A percentile compares a stretch with the other conserved stretches of the same genome.
phyloP scores from a whole-genome alignment of 2,797 vertebrate genomes.

The Naso thynnoides region DNA sequence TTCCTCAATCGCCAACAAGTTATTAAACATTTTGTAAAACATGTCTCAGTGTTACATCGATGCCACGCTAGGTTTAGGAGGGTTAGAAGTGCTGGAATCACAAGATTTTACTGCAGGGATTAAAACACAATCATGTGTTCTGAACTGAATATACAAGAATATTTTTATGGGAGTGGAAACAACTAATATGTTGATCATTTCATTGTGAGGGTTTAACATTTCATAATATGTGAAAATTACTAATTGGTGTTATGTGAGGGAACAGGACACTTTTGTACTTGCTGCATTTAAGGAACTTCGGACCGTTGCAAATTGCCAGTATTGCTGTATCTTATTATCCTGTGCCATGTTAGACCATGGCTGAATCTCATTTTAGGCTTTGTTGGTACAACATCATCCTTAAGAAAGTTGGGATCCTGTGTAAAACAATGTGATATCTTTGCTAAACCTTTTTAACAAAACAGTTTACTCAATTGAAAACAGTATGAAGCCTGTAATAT shows the following conservation, averaged over 20 bases:
- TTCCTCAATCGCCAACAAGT: too few species aligned
- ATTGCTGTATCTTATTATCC: conserved; percentile 1
- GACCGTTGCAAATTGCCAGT: background rate
- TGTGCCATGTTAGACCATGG: background rate
- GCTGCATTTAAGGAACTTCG: background rate
- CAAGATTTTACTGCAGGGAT: background rate
- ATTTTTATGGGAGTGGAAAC: conserved; percentile 8
- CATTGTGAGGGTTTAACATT: background rate
- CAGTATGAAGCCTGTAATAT: too few species aligned
- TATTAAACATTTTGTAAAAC: too few species aligned
- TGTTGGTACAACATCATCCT: background rate
- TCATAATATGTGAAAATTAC: background rate
- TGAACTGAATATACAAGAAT: background rate
- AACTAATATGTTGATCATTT: background rate
- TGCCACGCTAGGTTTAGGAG: too few species aligned
- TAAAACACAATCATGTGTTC: background rate
- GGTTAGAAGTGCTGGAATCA: too few species aligned
- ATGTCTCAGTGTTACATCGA: too few species aligned
- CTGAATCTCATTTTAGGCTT: background rate
- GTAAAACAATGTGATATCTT: too few species aligned
- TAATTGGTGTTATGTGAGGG: too few species aligned
- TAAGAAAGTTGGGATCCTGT: too few species aligned
- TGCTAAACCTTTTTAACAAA: too few species aligned
- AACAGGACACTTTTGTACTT: too few species aligned
- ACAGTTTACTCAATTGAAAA: too few species aligned